phyloP scores from a whole-genome alignment of 1,140 invertebrate species.

The Oreohelix idahoensis region DNA sequence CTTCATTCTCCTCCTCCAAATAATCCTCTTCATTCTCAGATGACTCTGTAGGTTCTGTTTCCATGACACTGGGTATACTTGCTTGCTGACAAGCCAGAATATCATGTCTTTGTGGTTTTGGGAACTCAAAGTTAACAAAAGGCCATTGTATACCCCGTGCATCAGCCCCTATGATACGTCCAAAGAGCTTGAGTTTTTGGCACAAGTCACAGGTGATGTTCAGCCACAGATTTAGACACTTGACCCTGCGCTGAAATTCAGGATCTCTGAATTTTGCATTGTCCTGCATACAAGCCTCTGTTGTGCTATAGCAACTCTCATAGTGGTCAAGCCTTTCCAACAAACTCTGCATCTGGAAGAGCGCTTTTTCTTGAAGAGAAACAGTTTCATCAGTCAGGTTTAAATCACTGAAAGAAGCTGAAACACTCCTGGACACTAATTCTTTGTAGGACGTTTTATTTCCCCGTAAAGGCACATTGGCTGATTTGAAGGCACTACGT shows the following conservation, averaged over 20 bases:
- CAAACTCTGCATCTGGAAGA: slow-evolving; percentile 82
- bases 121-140: slow-evolving; percentile 56
- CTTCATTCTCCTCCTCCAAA: slow-evolving; percentile 36
- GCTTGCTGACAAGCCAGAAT: slow-evolving; percentile 15
- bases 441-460: not conserved
- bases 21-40: slow-evolving; percentile 44
- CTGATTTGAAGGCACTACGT: not conserved
- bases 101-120: slow-evolving; percentile 34
- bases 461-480: no score
- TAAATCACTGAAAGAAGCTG: slow-evolving; percentile 53
- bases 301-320: slow-evolving; percentile 87
- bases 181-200: slow-evolving; percentile 84
- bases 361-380: slow-evolving; percentile 74
- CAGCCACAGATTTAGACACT: slow-evolving; percentile 90
- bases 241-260: slow-evolving; percentile 80
- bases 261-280: slow-evolving; percentile 82
- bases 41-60: slow-evolving; percentile 38
- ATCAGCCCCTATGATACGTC: slow-evolving; percentile 80
- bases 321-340: slow-evolving; percentile 82
- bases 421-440: slow-evolving; percentile 44
- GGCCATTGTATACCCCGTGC: slow-evolving; percentile 71
- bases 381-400: slow-evolving; percentile 52
- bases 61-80: slow-evolving; percentile 56
- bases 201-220: slow-evolving; percentile 89
- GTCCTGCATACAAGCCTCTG: slow-evolving; percentile 82